These are phyloP conservation scores for Tetraneura akinire DNA, from an alignment of 1,140 invertebrate genomes.

Conservation along the genomic window DNA sequence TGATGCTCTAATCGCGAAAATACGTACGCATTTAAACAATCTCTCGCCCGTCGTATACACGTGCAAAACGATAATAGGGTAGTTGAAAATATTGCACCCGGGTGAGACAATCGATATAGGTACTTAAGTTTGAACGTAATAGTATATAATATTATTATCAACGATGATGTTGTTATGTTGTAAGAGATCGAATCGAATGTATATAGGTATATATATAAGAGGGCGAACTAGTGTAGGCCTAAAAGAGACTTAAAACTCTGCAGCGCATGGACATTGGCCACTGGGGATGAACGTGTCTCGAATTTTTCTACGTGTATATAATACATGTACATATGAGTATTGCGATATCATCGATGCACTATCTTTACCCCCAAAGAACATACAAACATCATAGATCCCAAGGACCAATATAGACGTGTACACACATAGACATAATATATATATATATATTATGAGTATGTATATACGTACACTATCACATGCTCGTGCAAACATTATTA, in stretches of 20 bases:
- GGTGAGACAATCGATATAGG: too few relatives aligned
- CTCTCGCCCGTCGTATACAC: too few relatives aligned
- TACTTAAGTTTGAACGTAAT: too few relatives aligned
- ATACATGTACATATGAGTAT: not conserved
- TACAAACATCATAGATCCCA: constrained; percentile 36
- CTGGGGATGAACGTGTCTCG: constrained; percentile 43
- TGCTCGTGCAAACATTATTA: not conserved
- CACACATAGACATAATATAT: not conserved
- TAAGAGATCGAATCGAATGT: too few relatives aligned
- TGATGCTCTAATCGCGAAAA: too few relatives aligned
- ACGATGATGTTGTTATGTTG: too few relatives aligned
- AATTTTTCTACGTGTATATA: constrained; percentile 11
- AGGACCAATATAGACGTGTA: not conserved
- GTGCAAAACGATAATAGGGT: too few relatives aligned
- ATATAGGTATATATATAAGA: not conserved
- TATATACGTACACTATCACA: not conserved
- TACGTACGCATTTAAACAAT: too few relatives aligned
- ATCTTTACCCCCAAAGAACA: constrained; percentile 3
- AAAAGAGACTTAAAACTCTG: constrained; percentile 3
- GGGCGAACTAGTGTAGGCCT: not conserved
- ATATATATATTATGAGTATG: not conserved
- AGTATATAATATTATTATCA: too few relatives aligned
- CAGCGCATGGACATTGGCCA: constrained; percentile 32
- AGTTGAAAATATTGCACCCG: too few relatives aligned
- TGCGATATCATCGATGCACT: not conserved